Evolutionary conservation across 2,888 invertebrate genomes (phyloP).

Genomic region (Luperina nickerlii): DNA sequence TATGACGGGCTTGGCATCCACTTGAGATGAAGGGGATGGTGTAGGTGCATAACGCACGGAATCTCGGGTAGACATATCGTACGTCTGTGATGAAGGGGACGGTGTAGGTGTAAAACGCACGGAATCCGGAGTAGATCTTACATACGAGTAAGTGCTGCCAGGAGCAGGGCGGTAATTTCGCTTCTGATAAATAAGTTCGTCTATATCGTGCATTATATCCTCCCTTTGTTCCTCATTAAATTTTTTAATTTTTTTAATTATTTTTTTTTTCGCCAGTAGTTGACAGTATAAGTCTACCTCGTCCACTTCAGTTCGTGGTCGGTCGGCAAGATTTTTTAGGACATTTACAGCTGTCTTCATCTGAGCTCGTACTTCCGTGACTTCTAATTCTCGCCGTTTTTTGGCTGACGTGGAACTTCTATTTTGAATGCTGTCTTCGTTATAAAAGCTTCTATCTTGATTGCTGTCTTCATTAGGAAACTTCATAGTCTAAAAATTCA

Average conservation of each 20-base stretch:
- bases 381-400: conserved; percentile 50
- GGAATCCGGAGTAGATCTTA: conserved; percentile 35
- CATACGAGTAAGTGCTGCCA: conserved; percentile 42
- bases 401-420: conserved; percentile 37
- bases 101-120: conserved; percentile 44
- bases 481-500: conserved; percentile 47
- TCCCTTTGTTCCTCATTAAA: conserved; percentile 23
- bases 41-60: conserved; percentile 44
- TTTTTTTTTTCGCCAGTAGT: conserved; percentile 40
- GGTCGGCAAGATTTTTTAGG: conserved; percentile 26
- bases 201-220: conserved; percentile 21
- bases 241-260: conserved; percentile 33
- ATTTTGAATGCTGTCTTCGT: conserved; percentile 40
- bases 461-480: conserved; percentile 44
- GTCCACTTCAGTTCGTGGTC: conserved; percentile 53
- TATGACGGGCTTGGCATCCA: conserved; percentile 26
- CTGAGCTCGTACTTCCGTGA: conserved; percentile 38
- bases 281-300: conserved; percentile 49
- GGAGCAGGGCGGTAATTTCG: conserved; percentile 39
- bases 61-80: conserved; percentile 43
- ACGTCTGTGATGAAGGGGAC: conserved; percentile 42
- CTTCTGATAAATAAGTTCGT: conserved; percentile 35
- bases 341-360: conserved; percentile 56
- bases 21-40: conserved; percentile 41
- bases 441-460: neutral